Conservation (phyloP, 1,140 invertebrate genomes). For the Drosophila virilis region DNA sequence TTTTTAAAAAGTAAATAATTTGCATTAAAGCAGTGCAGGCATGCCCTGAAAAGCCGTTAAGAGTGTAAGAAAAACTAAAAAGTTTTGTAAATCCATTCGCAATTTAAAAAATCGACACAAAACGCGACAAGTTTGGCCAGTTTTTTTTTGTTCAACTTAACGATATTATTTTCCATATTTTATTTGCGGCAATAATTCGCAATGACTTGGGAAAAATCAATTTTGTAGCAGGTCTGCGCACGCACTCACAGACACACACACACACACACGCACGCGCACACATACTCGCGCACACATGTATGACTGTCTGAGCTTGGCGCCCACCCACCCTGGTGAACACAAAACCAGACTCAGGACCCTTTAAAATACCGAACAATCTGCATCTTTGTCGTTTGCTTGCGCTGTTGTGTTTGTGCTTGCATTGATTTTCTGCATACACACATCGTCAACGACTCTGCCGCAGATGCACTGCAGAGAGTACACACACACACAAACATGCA, state of each 20-base stretch:
- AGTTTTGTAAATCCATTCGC: slow-evolving; percentile 23
- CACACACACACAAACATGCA: slow-evolving; percentile 27
- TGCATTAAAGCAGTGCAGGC: slow-evolving; percentile 10
- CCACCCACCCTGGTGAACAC: slow-evolving; percentile 68
- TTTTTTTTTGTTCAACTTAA: slow-evolving; percentile 9
- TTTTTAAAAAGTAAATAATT: neutral
- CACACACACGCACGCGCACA: slow-evolving; percentile 7
- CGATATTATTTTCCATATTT: slow-evolving; percentile 29
- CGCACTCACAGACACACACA: slow-evolving; percentile 33
- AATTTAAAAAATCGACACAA: neutral
- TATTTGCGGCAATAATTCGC: slow-evolving; percentile 55
- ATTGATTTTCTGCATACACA: slow-evolving; percentile 72
- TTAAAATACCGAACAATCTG: slow-evolving; percentile 38
- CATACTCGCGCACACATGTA: neutral
- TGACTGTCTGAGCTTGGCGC: slow-evolving; percentile 31
- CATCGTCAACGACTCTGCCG: slow-evolving; percentile 26
- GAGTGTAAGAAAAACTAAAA: slow-evolving; percentile 28
- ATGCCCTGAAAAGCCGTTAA: slow-evolving; percentile 16
- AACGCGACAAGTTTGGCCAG: slow-evolving; percentile 21
- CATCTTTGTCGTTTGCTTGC: slow-evolving; percentile 50
- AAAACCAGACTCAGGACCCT: slow-evolving; percentile 33
- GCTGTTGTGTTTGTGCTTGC: slow-evolving; percentile 61
- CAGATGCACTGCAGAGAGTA: slow-evolving; percentile 56
- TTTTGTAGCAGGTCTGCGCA: slow-evolving; percentile 72
- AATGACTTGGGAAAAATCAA: slow-evolving; percentile 79